phyloP scores from a whole-genome alignment of 1,140 invertebrate species.

The Tetranychus urticae region DNA sequence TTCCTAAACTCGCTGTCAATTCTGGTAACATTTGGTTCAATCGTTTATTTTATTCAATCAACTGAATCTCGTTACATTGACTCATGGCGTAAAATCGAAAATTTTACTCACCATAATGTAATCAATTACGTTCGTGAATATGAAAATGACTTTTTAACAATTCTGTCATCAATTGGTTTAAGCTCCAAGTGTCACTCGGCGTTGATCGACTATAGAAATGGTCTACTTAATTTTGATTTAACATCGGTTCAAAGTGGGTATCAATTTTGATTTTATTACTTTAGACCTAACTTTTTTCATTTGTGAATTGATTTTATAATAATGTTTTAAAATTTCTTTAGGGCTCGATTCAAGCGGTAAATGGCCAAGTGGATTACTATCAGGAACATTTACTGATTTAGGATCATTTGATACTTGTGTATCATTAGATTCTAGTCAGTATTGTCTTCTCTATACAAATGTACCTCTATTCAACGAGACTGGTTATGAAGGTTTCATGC shows the following conservation, averaged over 20 bases:
- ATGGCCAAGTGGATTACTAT: not conserved
- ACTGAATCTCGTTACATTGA: too few relatives aligned
- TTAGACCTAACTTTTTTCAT: too few relatives aligned
- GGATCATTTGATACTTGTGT: slow-evolving; percentile 6
- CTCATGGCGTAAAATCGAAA: not conserved
- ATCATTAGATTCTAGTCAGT: not conserved
- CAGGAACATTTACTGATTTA: slow-evolving; percentile 2
- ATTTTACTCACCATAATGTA: not conserved
- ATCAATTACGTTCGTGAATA: not conserved
- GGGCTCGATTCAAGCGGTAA: not conserved
- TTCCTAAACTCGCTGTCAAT: too few relatives aligned
- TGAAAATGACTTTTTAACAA: not conserved
- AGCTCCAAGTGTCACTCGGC: not conserved
- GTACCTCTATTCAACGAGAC: not conserved
- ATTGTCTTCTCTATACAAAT: not conserved
- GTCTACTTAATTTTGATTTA: not conserved
- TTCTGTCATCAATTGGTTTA: not conserved
- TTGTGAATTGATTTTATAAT: too few relatives aligned
- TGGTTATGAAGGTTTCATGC: not conserved
- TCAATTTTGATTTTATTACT: not conserved
- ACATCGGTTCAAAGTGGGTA: not conserved
- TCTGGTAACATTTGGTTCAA: too few relatives aligned
- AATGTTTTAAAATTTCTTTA: too few relatives aligned
- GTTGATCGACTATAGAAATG: not conserved
- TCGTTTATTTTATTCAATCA: too few relatives aligned